Evolutionary conservation across 1,140 invertebrate genomes (phyloP), one percentile per base, ranked within the genome.

Genomic region (Oppia nitens): DNA sequence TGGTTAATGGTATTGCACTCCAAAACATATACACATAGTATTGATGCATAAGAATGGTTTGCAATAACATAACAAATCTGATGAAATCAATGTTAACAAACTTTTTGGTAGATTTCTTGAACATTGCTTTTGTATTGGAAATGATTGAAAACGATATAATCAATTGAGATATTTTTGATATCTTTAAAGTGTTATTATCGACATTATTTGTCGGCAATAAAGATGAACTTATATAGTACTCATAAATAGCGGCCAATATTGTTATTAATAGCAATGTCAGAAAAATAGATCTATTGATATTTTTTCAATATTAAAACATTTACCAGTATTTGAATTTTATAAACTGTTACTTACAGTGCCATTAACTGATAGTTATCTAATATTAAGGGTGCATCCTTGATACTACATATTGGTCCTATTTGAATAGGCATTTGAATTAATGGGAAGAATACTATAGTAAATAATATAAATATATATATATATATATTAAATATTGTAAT

Each of bases 391-490:
- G 55, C 29, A 29, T 21, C 57, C 29, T 47, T 26, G 17, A 17
- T 52, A 3, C 23, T 29, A 21, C 40, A 48, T 23, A 58, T 49
- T n/a, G 60, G 60, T 24, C 60, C 60, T 25, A 61, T 25, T 21
- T 52, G 12, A 21, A 61, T 23, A 2, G 55, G 55, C 14, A 58
- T 61, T 11, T 58, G 57, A 27, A 54, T 26, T 0, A 59, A 40
- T 28, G 60, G 60, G 9, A 21, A 32, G 21, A 59, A 21, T 40
- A 60, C 55, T 61, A n/a, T n/a, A n/a, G 47, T 32, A 28, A 57
- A 11, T n/a, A 27, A 40, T 49, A 6, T 12, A 40, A 55, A 25
- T 27, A 17, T 24, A 6, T 21, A 40, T 9, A 47, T 20, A 49
- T n/a, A 50, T 24, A 17, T 24, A 32, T 11, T 25, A 24, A 57